These are phyloP conservation scores for Abscondita cerata DNA, from an alignment of 2,888 invertebrate genomes.

Conservation along the genomic window DNA sequence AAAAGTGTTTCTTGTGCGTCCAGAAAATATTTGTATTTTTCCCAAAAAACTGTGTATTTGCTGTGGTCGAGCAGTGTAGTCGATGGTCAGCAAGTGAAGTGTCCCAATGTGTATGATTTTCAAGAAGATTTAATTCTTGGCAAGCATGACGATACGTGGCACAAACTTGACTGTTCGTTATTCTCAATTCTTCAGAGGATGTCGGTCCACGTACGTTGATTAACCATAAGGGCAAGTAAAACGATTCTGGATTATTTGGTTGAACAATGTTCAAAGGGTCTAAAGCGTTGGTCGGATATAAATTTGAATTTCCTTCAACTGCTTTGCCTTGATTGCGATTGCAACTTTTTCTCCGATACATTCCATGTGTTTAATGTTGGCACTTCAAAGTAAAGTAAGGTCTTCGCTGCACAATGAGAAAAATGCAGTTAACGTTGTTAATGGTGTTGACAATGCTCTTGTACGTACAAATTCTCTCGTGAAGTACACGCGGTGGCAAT, in stretches of 20 bases:
- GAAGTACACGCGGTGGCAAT: constrained; percentile 33
- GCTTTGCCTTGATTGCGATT: constrained; percentile 24
- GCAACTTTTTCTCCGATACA: constrained; percentile 22
- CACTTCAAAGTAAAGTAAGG: constrained; percentile 29
- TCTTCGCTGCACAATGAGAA: constrained; percentile 23
- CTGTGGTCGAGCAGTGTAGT: constrained; percentile 26
- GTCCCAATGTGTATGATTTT: constrained; percentile 42
- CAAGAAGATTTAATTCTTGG: constrained; percentile 31
- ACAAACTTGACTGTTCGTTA: constrained; percentile 19
- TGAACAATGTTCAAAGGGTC: constrained; percentile 47
- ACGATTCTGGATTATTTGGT: constrained; percentile 47
- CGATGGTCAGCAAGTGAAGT: constrained; percentile 36
- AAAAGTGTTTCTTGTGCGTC: neutral
- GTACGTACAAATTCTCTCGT: constrained; percentile 7
- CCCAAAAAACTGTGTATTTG: constrained; percentile 18
- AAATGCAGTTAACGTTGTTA: constrained; percentile 25
- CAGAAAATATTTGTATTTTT: constrained; percentile 1
- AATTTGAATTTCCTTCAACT: constrained; percentile 11
- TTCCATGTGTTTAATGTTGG: constrained; percentile 28
- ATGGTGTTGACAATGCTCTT: constrained; percentile 17
- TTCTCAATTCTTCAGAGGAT: constrained; percentile 21
- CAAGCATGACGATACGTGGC: constrained; percentile 27
- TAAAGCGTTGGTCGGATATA: constrained; percentile 38
- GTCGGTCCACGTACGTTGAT: constrained; percentile 31
- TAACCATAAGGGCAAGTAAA: constrained; percentile 47